Base-by-base conservation (phyloP, 2,888 invertebrate genomes). In the Phytoseiulus persimilis region DNA sequence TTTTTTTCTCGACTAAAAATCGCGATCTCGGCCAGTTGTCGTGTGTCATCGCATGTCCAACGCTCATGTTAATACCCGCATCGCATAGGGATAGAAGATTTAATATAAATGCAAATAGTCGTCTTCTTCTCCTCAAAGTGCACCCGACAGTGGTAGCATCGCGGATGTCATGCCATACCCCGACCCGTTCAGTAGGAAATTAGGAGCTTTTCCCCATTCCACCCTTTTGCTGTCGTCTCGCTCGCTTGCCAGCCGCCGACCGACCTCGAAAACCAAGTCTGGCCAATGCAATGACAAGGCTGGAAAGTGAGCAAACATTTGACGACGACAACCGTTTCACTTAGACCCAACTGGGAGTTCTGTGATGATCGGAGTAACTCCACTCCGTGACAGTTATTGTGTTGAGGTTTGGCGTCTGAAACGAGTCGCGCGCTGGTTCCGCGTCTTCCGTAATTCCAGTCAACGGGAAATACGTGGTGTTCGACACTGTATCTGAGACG, bases 91-190 rank as follows among this genome's bases (percentile, higher is more conserved):
- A 65, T 65, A 28, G 65, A 65, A 65, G 87, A 87, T 87, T 87
- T 87, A 87, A 87, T 87, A 87, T 87, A 87, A 87, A 87, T 87
- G 87, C 87, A 87, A 87, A 87, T 87, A 87, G 9, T 65, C 65
- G 9, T 65, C 65, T 65, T 65, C 65, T 28, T 65, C 65, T 65
- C 65, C 65, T 65, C 65, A 65, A 65, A 65, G 65, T 65, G 65
- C 65, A 65, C 65, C 65, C 65, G 65, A 65, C 65, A 65, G 65
- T 65, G 65, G 65, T 65, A 65, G 65, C 65, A 65, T 65, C 65
- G 65, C 28, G 65, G 65, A 65, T 65, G 65, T 65, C 65, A 65
- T 65, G 65, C 65, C 65, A 65, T 65, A 28, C 65, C 65, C 5
- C 65, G 65, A 65, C 65, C 65, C 65, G 65, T 65, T 65, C 65